These are phyloP conservation scores for Xerus inauris DNA, from an alignment of 2,113 vertebrate species.

Conservation along the genomic window DNA sequence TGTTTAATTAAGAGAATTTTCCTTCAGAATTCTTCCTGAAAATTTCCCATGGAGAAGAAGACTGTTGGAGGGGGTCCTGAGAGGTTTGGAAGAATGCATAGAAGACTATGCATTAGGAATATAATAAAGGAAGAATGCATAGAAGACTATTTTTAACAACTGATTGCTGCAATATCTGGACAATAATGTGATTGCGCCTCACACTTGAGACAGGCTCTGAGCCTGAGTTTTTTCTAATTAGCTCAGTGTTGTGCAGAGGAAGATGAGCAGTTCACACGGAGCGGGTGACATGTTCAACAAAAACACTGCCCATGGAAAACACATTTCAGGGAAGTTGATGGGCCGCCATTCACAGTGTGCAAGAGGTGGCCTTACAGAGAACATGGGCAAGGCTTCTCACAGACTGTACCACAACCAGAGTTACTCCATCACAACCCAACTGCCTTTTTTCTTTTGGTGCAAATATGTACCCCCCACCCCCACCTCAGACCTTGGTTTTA, in stretches of 20 bases:
- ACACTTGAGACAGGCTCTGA: background rate
- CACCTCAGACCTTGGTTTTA: background rate
- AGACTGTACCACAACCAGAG: background rate
- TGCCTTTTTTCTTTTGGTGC: background rate
- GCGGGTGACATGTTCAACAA: background rate
- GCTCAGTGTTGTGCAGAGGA: background rate
- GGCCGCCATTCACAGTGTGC: background rate
- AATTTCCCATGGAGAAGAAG: background rate
- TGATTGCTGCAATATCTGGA: background rate
- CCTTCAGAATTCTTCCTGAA: background rate
- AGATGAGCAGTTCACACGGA: background rate
- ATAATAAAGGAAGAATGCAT: background rate
- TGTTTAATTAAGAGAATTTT: background rate
- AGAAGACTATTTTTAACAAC: background rate
- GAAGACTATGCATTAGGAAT: no score
- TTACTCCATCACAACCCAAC: no score
- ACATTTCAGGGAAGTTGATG: fast-evolving
- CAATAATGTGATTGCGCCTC: background rate
- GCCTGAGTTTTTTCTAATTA: background rate
- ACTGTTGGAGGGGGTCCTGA: background rate
- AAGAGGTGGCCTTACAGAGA: no score
- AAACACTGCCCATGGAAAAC: background rate
- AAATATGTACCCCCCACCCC: background rate
- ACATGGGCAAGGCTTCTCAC: fast-evolving
- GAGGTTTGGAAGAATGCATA: background rate